Evolutionary conservation across 2,888 invertebrate genomes (phyloP).

Genomic region (Limnephilus rhombicus): DNA sequence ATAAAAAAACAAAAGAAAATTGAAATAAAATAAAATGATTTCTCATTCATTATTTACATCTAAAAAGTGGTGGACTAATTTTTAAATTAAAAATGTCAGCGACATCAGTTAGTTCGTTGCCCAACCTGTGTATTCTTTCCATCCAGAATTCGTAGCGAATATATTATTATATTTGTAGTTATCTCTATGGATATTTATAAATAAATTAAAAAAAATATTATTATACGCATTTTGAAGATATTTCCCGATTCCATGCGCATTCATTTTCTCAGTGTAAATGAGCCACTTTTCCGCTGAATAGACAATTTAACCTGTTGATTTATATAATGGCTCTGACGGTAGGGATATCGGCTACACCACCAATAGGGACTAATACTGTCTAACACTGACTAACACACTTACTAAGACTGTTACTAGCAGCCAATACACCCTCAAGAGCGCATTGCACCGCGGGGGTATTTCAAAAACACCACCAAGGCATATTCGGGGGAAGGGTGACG

Average conservation of each 20-base stretch:
- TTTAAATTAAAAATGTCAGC: too few relatives aligned
- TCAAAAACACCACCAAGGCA: background rate
- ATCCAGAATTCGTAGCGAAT: too few relatives aligned
- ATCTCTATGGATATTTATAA: too few relatives aligned
- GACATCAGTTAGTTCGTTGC: too few relatives aligned
- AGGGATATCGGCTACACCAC: background rate
- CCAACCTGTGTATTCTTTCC: too few relatives aligned
- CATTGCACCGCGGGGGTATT: background rate
- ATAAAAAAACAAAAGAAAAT: too few relatives aligned
- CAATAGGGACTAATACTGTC: background rate
- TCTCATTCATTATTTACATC: too few relatives aligned
- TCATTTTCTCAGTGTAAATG: background rate
- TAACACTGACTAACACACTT: background rate
- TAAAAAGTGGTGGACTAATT: too few relatives aligned
- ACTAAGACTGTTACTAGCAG: background rate
- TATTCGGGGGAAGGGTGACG: background rate
- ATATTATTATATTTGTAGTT: too few relatives aligned
- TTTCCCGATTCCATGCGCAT: background rate
- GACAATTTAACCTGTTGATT: slow-evolving; percentile 45
- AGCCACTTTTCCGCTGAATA: background rate
- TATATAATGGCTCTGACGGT: background rate
- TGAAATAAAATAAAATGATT: too few relatives aligned
- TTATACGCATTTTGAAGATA: background rate
- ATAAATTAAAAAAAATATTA: too few relatives aligned
- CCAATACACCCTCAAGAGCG: background rate